Evolutionary conservation across 2,113 vertebrate species (phyloP), one percentile per base, ranked within the genome.

Genomic region (Anoura caudifer): DNA sequence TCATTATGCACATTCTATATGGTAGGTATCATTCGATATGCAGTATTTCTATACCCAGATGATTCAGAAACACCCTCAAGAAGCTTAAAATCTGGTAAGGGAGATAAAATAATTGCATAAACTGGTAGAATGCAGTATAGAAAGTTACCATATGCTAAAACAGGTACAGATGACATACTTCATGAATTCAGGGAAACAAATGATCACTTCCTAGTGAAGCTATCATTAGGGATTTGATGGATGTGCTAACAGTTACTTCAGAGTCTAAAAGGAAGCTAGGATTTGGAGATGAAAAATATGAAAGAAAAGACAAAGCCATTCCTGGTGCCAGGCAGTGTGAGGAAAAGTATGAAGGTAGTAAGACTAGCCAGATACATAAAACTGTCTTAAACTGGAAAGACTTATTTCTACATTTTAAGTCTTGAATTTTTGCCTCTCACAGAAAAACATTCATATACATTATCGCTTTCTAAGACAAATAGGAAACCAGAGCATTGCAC

Each of bases 391-490:
- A 38, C 2, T 43, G 4, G 31, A 56, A 89, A 80, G 50, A 3
- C 22, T 93, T 63, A 16, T 28, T 36, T 19, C 24, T 12, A 67
- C 45, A 38, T 90, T 95, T 90, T 33, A 90, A 87, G n/a, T 41
- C 70, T 77, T 38, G n/a, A n/a, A 70, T 17, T 89, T 28, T 72
- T 65, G 16, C 7, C 31, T 77, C 28, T 63, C 52, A 69, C 15
- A 77, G 28, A 87, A 38, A 89, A 95, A 73, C 36, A 76, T 36
- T 67, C 31, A 94, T 6, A 20, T n/a, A 63, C 26, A 84, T 65
- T 56, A 90, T 20, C 63, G 83, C 94, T 95, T 97, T 95, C 96
- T 81, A 95, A 95, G 87, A 96, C 70, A 95, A 81, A 93, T 41
- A 86, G 41, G 69, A 72, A 91, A 47, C 5, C 59, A 95, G 72